Base-by-base conservation (phyloP, 2,888 invertebrate genomes). In the Microplitis manilae region DNA sequence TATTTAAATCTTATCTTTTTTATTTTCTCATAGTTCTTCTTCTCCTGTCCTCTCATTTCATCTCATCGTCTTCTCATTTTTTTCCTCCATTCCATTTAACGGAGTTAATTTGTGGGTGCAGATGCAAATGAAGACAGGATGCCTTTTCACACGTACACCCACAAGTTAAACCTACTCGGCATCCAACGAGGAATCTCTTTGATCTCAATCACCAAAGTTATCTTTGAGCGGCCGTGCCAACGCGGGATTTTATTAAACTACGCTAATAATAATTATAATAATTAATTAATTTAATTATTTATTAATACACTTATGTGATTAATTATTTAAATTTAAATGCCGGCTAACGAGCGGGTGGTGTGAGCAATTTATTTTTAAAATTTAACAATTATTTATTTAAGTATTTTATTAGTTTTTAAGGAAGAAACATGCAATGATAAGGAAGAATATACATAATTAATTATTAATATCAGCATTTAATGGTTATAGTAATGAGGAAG, bases 141-240 rank as follows among this genome's bases (percentile, higher is more conserved):
- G 20, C 62, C 20, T 62, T 62, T 62, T 15, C 62, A 62, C 15
- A 5, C 59, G 5, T 13, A n/a, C n/a, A 59, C 30, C 60, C 61
- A n/a, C 40, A 68, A 76, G 74, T 65, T 68, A 59, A 75, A 79
- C 69, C 50, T 76, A 73, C 83, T 81, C 81, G 75, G 80, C 50
- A 50, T 81, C 82, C 80, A 80, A 84, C 82, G 77, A 81, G 82
- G 82, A 81, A 83, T 81, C 80, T 82, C 82, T 84, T 84, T 84
- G 83, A 85, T 84, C 82, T 85, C 82, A 79, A 50, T 50, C 50
- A 13, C 50, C 81, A 82, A 83, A 82, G 73, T 79, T 71, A 50
- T 79, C 64, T 76, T 78, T 75, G 74, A 76, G 80, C 77, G 76
- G 75, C 77, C 73, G 67, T 65, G 68, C 67, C 68, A 75, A 61